Percentiles rank a stretch among this genome's conserved stretches.
Conservation (phyloP, 2,888 invertebrate genomes). For the Standfussiana lucernea region DNA sequence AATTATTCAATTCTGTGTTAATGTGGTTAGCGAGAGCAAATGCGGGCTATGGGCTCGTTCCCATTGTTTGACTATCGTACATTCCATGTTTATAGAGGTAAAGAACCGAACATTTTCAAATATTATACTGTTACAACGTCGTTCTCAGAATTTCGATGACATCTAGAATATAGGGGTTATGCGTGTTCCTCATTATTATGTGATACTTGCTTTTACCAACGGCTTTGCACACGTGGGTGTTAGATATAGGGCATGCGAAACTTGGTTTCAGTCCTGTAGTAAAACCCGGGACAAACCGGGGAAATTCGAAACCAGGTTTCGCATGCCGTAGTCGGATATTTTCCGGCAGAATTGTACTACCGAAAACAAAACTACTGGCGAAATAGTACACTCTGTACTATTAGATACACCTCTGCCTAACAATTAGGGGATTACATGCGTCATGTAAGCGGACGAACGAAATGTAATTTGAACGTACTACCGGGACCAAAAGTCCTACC, state of each 20-base stretch:
- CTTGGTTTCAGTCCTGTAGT: too few relatives aligned
- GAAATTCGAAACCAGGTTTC: too few relatives aligned
- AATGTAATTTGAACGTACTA: too few relatives aligned
- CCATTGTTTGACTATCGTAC: conserved; percentile 59
- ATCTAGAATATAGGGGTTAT: conserved; percentile 13
- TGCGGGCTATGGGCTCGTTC: conserved; percentile 54
- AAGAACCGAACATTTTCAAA: conserved; percentile 54
- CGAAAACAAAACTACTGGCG: too few relatives aligned
- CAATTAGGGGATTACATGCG: too few relatives aligned
- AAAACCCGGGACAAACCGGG: too few relatives aligned
- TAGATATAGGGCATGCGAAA: too few relatives aligned
- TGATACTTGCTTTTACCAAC: neutral
- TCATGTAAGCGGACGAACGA: too few relatives aligned
- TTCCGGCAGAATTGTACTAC: too few relatives aligned
- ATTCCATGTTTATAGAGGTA: conserved; percentile 60
- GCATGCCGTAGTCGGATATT: too few relatives aligned
- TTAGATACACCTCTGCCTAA: neutral
- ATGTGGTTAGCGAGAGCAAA: conserved; percentile 37
- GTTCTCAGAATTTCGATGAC: conserved; percentile 24
- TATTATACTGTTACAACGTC: conserved; percentile 8
- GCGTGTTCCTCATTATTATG: conserved; percentile 11
- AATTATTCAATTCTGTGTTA: conserved; percentile 34
- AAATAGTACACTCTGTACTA: too few relatives aligned
- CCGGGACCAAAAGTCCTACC: too few relatives aligned
- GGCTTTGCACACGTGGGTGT: neutral